Percentiles rank a stretch among this genome's conserved stretches.
Evolutionary conservation across 2,888 invertebrate genomes (phyloP).

Genomic region (Lycocerus yunnanus): DNA sequence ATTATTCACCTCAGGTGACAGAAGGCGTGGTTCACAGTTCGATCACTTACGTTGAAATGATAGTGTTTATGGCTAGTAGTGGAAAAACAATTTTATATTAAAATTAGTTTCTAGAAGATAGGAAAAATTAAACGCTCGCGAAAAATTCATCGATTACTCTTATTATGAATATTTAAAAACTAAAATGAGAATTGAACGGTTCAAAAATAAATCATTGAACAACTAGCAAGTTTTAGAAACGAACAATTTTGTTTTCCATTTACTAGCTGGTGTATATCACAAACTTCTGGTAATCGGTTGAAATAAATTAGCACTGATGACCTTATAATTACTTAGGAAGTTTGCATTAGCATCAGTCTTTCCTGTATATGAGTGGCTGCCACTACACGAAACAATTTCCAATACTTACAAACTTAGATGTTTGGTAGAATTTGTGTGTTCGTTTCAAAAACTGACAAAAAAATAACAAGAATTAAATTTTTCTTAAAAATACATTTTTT

Average conservation of each 20-base stretch:
- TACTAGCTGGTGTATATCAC: background rate
- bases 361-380: background rate
- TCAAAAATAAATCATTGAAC: background rate
- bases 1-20: too few relatives aligned
- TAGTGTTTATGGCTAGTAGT: too few relatives aligned
- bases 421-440: background rate
- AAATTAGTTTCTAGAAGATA: too few relatives aligned
- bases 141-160: background rate
- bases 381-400: background rate
- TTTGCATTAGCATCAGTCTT: background rate
- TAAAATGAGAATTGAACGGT: background rate
- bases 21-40: too few relatives aligned
- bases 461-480: background rate
- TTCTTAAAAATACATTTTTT: background rate
- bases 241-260: too few relatives aligned
- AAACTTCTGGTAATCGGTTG: background rate
- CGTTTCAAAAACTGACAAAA: background rate
- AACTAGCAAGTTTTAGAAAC: background rate
- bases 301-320: background rate
- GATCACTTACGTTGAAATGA: too few relatives aligned
- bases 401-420: background rate
- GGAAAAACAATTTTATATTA: too few relatives aligned
- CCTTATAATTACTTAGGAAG: background rate
- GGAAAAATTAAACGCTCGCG: background rate
- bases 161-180: background rate